A percentile compares a stretch with the other conserved stretches of the same genome.
Evolutionary conservation across 2,797 vertebrate genomes (phyloP).

Genomic region (Pipistrellus nathusii): DNA sequence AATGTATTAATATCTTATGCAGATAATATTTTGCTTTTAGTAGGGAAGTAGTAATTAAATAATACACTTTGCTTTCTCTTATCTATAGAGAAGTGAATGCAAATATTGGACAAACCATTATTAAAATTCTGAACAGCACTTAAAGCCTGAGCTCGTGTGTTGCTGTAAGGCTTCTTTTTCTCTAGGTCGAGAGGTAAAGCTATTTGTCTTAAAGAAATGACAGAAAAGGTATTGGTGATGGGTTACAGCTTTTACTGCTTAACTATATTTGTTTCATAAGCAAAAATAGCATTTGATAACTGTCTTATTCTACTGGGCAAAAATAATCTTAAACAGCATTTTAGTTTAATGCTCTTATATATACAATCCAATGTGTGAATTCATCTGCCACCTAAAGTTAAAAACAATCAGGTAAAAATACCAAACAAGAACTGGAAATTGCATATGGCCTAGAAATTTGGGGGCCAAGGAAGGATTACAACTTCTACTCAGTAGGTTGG

Average conservation of each 20-base stretch:
- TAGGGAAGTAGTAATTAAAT: constrained; percentile 59
- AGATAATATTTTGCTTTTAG: constrained; percentile 7
- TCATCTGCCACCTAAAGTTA: constrained; percentile 48
- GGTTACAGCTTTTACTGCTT: constrained; percentile 55
- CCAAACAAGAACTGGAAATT: constrained; percentile 13
- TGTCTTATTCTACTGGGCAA: constrained; percentile 43
- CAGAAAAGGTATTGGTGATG: constrained; percentile 53
- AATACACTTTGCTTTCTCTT: constrained; percentile 68
- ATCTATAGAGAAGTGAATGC: constrained; percentile 56
- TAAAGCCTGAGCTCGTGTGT: constrained; percentile 47
- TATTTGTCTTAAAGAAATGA: constrained; percentile 69
- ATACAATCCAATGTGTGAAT: constrained; percentile 57
- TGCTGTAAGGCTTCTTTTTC: constrained; percentile 47
- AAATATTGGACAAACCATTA: constrained; percentile 57
- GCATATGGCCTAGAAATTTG: constrained; percentile 3
- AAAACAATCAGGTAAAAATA: constrained; percentile 50
- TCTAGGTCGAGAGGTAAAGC: constrained; percentile 63
- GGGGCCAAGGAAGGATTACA: background rate
- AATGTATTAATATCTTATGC: constrained; percentile 44
- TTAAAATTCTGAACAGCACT: constrained; percentile 65
- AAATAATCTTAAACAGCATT: constrained; percentile 59
- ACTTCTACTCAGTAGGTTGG: background rate
- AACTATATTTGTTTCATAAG: constrained; percentile 60
- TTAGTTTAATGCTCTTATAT: constrained; percentile 57
- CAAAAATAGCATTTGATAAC: constrained; percentile 63